Evolutionary conservation across 2,797 vertebrate species (phyloP), one percentile per base, ranked within the genome.

Genomic region (Amblyraja radiata): DNA sequence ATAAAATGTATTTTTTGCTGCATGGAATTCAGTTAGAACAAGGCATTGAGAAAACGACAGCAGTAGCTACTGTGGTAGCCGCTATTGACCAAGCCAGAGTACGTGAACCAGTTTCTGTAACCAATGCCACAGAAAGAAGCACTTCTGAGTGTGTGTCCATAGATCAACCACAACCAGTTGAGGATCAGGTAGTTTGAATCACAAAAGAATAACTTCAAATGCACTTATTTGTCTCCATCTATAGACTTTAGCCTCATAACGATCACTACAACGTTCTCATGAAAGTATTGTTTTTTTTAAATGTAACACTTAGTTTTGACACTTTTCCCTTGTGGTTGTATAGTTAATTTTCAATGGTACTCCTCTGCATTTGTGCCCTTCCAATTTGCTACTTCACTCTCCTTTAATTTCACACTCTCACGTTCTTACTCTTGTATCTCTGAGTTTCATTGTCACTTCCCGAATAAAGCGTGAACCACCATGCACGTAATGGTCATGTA

Each of bases 1-100:
- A 88, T 39, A 76, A 76, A 76, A 92, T 92, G 2, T 39, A 93
- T 93, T 93, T 96, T 94, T 95, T 94, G 93, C 94, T 95, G 71
- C 94, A 94, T 94, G 93, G 90, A 68, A 95, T 95, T 93, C 95
- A 97, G 97, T 96, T 95, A 94, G 96, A 94, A 94, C 96, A 96
- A 93, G 96, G 96, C 94, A 94, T 95, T 90, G 96, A 96, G 65
- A 97, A 95, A 95, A 96, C 96, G 93, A 95, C 96, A 96, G 97
- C 97, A 95, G 94, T 97, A 94, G 97, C 97, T 65, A 97, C 96
- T 0, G 96, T 97, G 78, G 96, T 97, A 95, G 97, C 97, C 95
- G 96, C 97, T 93, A 96, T 97, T 96, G 97, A 97, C 94, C 95
- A 97, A 96, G 95, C 96, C 95, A 96, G 96, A 96, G 97, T 96